Conservation (phyloP, 2,888 invertebrate species). For the Aspidiotus destructor region DNA sequence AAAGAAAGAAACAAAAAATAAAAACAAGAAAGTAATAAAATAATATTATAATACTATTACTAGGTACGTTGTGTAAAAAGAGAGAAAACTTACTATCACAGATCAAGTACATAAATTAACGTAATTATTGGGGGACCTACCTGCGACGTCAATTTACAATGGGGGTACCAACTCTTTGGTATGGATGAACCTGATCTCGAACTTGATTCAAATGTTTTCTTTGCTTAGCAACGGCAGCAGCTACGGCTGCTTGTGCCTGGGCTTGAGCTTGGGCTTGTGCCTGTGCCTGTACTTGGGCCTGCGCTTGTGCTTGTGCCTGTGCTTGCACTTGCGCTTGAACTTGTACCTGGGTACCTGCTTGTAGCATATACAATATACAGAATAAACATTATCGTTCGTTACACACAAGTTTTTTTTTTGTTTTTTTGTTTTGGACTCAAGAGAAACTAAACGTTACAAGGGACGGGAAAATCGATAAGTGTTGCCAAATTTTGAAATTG, state of each 20-base stretch:
- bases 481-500: too few species aligned
- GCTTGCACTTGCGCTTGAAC: conserved; percentile 28
- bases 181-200: conserved; percentile 79
- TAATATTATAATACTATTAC: neutral
- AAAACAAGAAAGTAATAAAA: neutral
- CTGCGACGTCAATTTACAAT: conserved; percentile 44
- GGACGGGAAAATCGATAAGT: too few species aligned
- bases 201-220: conserved; percentile 74
- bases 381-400: too few species aligned
- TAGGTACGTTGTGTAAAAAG: neutral
- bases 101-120: conserved; percentile 11
- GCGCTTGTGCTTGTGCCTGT: conserved; percentile 41
- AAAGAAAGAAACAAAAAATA: conserved; percentile 4
- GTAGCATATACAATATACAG: conserved; percentile 3
- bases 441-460: too few species aligned
- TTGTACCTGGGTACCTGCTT: conserved; percentile 30
- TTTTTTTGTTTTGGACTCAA: too few species aligned
- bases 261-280: conserved; percentile 43
- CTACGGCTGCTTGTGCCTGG: conserved; percentile 48
- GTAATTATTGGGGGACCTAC: conserved; percentile 20
- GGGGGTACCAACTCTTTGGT: conserved; percentile 88
- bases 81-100: conserved; percentile 16
- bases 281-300: conserved; percentile 30
- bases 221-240: conserved; percentile 56
- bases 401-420: too few species aligned